phyloP scores from a whole-genome alignment of 2,888 invertebrate species.

The Halictus ligatus region DNA sequence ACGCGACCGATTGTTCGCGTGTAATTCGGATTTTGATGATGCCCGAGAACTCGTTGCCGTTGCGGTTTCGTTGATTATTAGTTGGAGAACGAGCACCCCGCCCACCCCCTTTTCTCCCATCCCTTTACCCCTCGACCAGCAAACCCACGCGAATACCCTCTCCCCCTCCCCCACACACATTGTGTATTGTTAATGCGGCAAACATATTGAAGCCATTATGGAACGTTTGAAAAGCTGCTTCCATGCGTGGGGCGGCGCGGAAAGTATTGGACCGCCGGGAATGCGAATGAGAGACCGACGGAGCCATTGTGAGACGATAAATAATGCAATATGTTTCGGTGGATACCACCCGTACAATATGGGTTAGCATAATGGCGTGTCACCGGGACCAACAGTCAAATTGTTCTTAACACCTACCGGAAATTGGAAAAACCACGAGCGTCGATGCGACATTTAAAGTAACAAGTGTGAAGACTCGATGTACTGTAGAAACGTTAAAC shows the following conservation, averaged over 20 bases:
- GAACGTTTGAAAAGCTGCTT: slow-evolving; percentile 10
- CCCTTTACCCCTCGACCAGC: background rate
- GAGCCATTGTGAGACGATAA: background rate
- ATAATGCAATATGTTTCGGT: background rate
- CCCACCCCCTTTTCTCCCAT: background rate
- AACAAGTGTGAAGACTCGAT: too few relatives aligned
- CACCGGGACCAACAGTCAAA: background rate
- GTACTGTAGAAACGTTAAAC: too few relatives aligned
- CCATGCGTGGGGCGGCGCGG: background rate
- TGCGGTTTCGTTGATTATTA: slow-evolving; percentile 21
- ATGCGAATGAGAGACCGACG: background rate
- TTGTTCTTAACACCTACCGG: background rate
- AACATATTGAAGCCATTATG: slow-evolving; percentile 7
- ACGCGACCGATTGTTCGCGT: background rate
- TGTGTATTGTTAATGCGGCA: slow-evolving; percentile 22
- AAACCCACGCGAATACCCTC: background rate
- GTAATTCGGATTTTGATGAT: slow-evolving; percentile 4
- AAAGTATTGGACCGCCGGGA: background rate
- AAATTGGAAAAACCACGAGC: background rate
- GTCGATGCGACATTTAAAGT: background rate
- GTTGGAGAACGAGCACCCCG: slow-evolving; percentile 1
- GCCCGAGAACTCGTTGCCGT: slow-evolving; percentile 17
- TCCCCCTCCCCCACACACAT: background rate
- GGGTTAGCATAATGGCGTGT: background rate
- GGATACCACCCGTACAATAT: background rate